A percentile compares a stretch with the other conserved stretches of the same genome.
Evolutionary conservation across 2,888 invertebrate species (phyloP).

Genomic region (Neoascia interrupta): DNA sequence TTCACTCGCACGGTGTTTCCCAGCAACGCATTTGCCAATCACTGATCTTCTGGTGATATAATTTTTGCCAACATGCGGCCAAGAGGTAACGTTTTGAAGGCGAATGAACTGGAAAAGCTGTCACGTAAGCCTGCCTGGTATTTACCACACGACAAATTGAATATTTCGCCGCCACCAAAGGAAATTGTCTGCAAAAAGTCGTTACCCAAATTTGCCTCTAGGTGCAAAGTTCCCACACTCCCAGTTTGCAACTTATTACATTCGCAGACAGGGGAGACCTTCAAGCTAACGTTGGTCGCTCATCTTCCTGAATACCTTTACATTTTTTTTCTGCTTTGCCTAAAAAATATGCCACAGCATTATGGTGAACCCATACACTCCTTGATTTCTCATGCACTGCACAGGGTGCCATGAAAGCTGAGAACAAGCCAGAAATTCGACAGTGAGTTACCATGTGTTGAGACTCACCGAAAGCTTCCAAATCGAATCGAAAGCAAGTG

Average conservation of each 20-base stretch:
- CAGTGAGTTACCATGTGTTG: not conserved
- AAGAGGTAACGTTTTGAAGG: constrained; percentile 7
- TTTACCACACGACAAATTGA: constrained; percentile 12
- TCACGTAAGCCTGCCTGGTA: constrained; percentile 24
- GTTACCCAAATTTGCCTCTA: constrained; percentile 30
- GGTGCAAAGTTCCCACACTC: constrained; percentile 54
- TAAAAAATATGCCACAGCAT: constrained; percentile 3
- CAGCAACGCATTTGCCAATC: constrained; percentile 1
- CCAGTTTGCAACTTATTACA: constrained; percentile 26
- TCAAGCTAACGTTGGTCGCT: constrained; percentile 31
- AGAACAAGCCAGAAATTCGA: constrained; percentile 27
- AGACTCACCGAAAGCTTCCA: constrained; percentile 2
- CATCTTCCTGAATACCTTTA: constrained; percentile 23
- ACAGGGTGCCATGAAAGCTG: constrained; percentile 32
- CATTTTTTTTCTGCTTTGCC: too few species aligned
- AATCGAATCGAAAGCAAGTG: constrained; percentile 29
- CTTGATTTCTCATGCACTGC: not conserved
- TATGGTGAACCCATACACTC: not conserved
- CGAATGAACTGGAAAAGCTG: constrained; percentile 14
- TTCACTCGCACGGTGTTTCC: not conserved
- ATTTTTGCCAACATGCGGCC: not conserved
- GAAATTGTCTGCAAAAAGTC: constrained; percentile 12
- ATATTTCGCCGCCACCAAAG: constrained; percentile 34
- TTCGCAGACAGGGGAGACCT: constrained; percentile 45
- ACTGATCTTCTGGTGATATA: not conserved